Percentiles rank a stretch among this genome's conserved stretches.
Conservation (phyloP, 2,113 vertebrate genomes). For the Nicator chloris region DNA sequence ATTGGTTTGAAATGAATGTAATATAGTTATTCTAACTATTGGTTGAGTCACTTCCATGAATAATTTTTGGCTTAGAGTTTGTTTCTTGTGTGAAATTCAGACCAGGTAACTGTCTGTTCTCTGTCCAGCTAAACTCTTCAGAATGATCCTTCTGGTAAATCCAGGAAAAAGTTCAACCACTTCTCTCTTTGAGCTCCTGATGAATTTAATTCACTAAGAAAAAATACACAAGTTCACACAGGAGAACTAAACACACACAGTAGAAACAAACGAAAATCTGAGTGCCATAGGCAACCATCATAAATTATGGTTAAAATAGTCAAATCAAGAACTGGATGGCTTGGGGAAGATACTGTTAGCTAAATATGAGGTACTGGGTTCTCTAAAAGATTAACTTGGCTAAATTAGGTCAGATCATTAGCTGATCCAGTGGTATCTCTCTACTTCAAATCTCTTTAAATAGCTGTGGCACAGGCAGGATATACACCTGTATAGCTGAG, state of each 20-base stretch:
- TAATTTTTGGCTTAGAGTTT: not conserved
- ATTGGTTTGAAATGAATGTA: not conserved
- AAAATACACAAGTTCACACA: not conserved
- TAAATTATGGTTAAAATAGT: not conserved
- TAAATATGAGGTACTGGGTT: not conserved
- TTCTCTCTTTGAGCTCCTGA: not conserved
- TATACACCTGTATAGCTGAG: not conserved
- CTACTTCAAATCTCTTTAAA: not conserved
- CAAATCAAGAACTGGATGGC: not conserved
- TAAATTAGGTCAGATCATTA: not conserved
- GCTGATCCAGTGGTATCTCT: not conserved
- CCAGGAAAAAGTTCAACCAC: not conserved
- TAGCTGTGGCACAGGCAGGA: not conserved
- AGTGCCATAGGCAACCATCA: not conserved
- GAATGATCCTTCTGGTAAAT: not conserved
- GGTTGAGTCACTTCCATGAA: not conserved
- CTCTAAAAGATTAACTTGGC: not conserved
- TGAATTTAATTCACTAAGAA: not conserved
- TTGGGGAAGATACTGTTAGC: not conserved
- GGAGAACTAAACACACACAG: not conserved
- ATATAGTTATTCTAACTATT: not conserved
- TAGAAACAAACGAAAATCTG: not conserved
- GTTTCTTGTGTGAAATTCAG: not conserved
- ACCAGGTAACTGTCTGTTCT: not conserved
- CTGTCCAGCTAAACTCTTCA: not conserved